phyloP scores from a whole-genome alignment of 2,888 invertebrate genomes.

The Atherix ibis region DNA sequence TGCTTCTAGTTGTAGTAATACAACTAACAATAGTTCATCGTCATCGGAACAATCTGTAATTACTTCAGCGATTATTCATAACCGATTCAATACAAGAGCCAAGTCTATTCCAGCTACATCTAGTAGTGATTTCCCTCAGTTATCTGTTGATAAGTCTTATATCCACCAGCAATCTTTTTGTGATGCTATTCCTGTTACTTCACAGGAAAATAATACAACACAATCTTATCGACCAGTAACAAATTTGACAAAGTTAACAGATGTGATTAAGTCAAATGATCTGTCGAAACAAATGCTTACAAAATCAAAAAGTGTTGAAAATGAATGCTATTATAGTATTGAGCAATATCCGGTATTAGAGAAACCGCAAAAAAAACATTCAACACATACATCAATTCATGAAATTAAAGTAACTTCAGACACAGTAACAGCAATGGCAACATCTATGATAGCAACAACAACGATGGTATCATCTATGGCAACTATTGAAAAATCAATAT shows the following conservation, averaged over 20 bases:
- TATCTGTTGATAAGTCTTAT: too few species aligned
- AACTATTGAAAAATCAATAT: too few species aligned
- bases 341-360: conserved; percentile 35
- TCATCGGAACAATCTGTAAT: too few species aligned
- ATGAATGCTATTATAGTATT: conserved; percentile 25
- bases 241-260: conserved; percentile 13
- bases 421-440: not conserved
- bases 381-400: conserved; percentile 5
- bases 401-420: conserved; percentile 4
- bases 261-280: conserved; percentile 8
- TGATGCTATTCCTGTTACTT: not conserved
- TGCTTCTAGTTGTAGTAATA: conserved; percentile 10
- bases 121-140: too few species aligned
- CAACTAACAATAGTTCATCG: conserved; percentile 11
- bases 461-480: conserved; percentile 3
- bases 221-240: conserved; percentile 8
- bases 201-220: too few species aligned
- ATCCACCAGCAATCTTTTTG: conserved; percentile 1
- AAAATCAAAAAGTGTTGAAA: conserved; percentile 32
- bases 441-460: conserved; percentile 2
- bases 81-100: too few species aligned
- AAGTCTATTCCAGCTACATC: too few species aligned
- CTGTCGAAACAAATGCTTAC: conserved; percentile 16
- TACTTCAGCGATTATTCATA: too few species aligned
- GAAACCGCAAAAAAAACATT: conserved; percentile 30